Evolutionary conservation across 2,797 vertebrate species (phyloP).

Genomic region (Australoheros facetus): DNA sequence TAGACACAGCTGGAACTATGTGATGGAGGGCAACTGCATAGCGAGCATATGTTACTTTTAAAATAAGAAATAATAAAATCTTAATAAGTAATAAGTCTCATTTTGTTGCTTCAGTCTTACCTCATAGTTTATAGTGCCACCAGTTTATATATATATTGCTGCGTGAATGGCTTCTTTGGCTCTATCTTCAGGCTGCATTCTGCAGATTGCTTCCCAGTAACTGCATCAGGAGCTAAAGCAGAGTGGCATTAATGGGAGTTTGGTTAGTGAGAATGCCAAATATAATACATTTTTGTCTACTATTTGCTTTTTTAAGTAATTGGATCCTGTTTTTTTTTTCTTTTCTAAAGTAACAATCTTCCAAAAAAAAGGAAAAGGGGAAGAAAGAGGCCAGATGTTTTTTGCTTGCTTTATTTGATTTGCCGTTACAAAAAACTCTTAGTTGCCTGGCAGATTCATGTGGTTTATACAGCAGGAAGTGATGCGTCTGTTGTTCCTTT

Average conservation of each 20-base stretch:
- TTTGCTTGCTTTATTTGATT: not conserved
- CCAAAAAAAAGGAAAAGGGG: not conserved
- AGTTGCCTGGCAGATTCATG: not conserved
- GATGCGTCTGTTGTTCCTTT: not conserved
- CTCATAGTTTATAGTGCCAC: not conserved
- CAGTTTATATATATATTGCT: not conserved
- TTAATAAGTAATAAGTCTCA: not conserved
- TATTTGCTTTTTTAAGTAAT: not conserved
- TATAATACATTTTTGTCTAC: not conserved
- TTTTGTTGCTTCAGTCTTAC: not conserved
- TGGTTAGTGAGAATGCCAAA: not conserved
- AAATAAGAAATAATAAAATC: not conserved
- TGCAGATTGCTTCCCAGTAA: not conserved
- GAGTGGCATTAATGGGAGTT: not conserved
- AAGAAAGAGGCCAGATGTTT: not conserved
- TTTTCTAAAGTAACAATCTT: not conserved
- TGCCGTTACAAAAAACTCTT: not conserved
- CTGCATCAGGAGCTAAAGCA: not conserved
- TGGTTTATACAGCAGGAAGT: slow-evolving; percentile 15
- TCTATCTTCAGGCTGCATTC: not conserved
- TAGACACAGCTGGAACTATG: not conserved
- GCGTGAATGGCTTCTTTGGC: not conserved
- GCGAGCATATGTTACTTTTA: not conserved
- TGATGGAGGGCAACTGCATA: not conserved
- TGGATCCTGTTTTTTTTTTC: not conserved